A percentile compares a stretch with the other conserved stretches of the same genome.
These are phyloP conservation scores for Sardina pilchardus DNA, from an alignment of 2,113 vertebrate genomes.

Conservation along the genomic window DNA sequence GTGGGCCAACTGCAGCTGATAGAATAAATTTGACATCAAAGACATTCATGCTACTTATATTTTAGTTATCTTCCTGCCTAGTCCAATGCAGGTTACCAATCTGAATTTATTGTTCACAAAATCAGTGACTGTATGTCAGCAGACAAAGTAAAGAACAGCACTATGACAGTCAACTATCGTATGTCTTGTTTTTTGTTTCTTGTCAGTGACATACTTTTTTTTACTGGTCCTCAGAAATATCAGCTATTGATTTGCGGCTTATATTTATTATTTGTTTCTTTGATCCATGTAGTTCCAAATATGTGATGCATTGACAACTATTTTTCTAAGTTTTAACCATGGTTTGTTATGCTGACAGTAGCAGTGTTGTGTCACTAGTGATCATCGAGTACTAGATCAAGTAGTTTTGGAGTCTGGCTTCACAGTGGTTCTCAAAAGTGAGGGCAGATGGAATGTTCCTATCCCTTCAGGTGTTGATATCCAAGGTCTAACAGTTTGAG, in stretches of 20 bases:
- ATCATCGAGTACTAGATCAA: too few species aligned
- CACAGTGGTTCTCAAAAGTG: not conserved
- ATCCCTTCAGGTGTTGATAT: not conserved
- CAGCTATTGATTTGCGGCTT: not conserved
- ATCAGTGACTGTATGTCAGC: not conserved
- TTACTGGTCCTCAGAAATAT: not conserved
- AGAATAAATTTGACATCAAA: too few species aligned
- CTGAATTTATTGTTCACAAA: too few species aligned
- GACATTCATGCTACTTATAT: too few species aligned
- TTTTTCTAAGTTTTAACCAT: too few species aligned
- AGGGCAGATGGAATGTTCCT: not conserved
- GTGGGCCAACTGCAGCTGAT: too few species aligned
- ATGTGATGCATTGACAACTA: too few species aligned
- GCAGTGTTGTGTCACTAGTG: too few species aligned
- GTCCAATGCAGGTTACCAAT: too few species aligned
- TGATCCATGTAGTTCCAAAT: not conserved
- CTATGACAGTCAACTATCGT: not conserved
- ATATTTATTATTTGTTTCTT: not conserved
- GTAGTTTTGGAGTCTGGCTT: not conserved
- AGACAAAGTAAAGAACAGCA: not conserved
- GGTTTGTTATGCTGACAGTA: too few species aligned
- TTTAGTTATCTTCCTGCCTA: too few species aligned
- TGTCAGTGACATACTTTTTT: not conserved
- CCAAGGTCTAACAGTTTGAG: not conserved
- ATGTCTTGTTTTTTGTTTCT: not conserved